Conservation (phyloP, 2,797 vertebrate genomes). For the Sebastolobus altivelis region DNA sequence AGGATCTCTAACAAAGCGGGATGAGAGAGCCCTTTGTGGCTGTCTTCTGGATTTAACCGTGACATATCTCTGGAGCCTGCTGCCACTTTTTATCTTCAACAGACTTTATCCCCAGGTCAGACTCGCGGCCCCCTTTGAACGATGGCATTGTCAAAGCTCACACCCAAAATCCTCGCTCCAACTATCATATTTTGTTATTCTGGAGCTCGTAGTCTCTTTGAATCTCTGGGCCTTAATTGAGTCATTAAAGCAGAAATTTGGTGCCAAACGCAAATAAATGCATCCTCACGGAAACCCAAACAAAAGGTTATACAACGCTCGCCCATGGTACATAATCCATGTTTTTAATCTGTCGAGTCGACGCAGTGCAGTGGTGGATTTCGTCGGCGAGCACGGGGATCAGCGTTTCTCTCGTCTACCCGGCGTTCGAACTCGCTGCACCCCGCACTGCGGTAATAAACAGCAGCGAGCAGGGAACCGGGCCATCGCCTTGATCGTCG, state of each 20-base stretch:
- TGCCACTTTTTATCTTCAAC: conserved; percentile 66
- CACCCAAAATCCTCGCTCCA: conserved; percentile 27
- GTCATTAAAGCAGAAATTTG: conserved; percentile 39
- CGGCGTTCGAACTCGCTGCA: conserved; percentile 33
- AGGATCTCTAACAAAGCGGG: conserved; percentile 72
- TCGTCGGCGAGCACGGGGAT: conserved; percentile 23
- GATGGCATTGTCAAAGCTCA: conserved; percentile 48
- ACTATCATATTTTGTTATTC: conserved; percentile 29
- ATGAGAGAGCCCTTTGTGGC: conserved; percentile 70
- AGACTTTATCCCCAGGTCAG: conserved; percentile 72
- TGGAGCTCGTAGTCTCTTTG: conserved; percentile 3
- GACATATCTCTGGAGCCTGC: conserved; percentile 72
- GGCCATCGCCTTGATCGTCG: conserved; percentile 34
- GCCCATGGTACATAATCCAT: conserved; percentile 61
- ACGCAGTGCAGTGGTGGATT: conserved; percentile 60
- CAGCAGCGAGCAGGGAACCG: conserved; percentile 31
- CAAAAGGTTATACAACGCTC: conserved; percentile 52
- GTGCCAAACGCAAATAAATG: conserved; percentile 29
- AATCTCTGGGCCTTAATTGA: conserved; percentile 25
- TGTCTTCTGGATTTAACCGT: conserved; percentile 78
- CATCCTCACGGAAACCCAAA: conserved; percentile 30
- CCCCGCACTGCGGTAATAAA: conserved; percentile 40
- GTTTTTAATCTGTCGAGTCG: conserved; percentile 69
- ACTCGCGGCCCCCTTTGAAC: conserved; percentile 51
- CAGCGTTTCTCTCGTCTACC: conserved; percentile 16